Conservation (phyloP, 37 sponge, comb jelly and placozoan genomes). For the Agelas oroides region DNA sequence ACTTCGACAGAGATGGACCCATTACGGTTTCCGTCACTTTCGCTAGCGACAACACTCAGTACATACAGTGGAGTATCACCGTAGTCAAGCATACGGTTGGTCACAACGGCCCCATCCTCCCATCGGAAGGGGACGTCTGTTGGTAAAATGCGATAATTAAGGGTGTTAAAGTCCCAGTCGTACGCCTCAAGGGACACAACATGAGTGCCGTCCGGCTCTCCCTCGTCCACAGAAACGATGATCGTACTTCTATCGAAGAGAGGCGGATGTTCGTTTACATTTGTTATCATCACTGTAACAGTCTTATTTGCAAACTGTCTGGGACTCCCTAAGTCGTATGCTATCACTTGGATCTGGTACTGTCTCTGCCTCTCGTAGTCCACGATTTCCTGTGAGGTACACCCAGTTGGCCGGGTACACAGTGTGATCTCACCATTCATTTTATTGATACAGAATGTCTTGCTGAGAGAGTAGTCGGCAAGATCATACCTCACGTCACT, state of each 20-base stretch:
- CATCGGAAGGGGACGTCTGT: background rate
- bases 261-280: slow-evolving; percentile 68
- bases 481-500: slow-evolving; percentile 38
- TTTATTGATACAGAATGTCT: slow-evolving; percentile 25
- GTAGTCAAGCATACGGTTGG: slow-evolving; percentile 1
- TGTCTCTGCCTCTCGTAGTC: slow-evolving; percentile 39
- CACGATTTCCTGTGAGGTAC: background rate
- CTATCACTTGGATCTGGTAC: slow-evolving; percentile 32
- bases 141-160: background rate
- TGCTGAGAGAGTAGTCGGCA: slow-evolving; percentile 1
- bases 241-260: slow-evolving; percentile 18
- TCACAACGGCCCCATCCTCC: slow-evolving; percentile 20
- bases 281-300: slow-evolving; percentile 20
- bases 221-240: slow-evolving; percentile 34
- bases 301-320: slow-evolving; percentile 36
- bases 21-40: background rate
- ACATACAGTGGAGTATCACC: background rate
- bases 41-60: background rate
- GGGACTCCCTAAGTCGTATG: slow-evolving; percentile 47
- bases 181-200: slow-evolving; percentile 41
- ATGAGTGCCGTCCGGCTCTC: background rate
- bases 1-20: background rate
- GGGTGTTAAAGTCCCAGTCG: slow-evolving; percentile 48
- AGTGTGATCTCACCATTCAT: slow-evolving; percentile 25
- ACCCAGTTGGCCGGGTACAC: background rate